A percentile compares a stretch with the other conserved stretches of the same genome.
These are phyloP conservation scores for Drosophila borealis DNA, from an alignment of 2,888 invertebrate species.

Conservation along the genomic window DNA sequence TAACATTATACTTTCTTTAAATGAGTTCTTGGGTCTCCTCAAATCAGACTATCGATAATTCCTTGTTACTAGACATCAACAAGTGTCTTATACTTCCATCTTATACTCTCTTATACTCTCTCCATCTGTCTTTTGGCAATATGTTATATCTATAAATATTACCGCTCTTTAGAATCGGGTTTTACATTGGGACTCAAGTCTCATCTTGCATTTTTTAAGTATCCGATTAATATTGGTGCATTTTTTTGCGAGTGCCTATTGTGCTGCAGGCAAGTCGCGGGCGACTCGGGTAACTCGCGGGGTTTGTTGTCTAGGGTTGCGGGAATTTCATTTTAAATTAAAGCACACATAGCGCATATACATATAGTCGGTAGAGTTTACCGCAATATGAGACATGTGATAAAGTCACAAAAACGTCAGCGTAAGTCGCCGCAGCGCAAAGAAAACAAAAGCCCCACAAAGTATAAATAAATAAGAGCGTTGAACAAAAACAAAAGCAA, in stretches of 20 bases:
- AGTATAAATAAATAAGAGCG: slow-evolving; percentile 68
- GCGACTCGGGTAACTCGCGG: background rate
- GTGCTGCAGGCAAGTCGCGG: background rate
- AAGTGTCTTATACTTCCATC: no score
- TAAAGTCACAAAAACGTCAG: slow-evolving; percentile 81
- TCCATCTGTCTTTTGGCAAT: no score
- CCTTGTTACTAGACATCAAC: no score
- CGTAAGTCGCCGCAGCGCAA: slow-evolving; percentile 69
- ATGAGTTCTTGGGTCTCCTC: no score
- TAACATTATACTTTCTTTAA: no score
- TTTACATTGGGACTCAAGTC: background rate
- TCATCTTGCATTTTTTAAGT: background rate
- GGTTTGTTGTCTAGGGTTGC: background rate
- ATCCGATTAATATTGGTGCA: slow-evolving; percentile 16
- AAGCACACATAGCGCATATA: slow-evolving; percentile 37
- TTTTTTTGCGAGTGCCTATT: slow-evolving; percentile 1
- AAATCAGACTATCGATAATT: no score
- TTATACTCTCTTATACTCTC: no score
- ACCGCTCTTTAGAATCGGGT: no score
- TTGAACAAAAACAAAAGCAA: slow-evolving; percentile 23
- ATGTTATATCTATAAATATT: no score
- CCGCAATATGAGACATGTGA: slow-evolving; percentile 79
- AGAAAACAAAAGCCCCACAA: slow-evolving; percentile 73
- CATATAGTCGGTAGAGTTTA: slow-evolving; percentile 53
- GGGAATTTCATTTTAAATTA: slow-evolving; percentile 38